Base-by-base conservation (phyloP, 2,888 invertebrate genomes). In the Cryptus viduatorius region DNA sequence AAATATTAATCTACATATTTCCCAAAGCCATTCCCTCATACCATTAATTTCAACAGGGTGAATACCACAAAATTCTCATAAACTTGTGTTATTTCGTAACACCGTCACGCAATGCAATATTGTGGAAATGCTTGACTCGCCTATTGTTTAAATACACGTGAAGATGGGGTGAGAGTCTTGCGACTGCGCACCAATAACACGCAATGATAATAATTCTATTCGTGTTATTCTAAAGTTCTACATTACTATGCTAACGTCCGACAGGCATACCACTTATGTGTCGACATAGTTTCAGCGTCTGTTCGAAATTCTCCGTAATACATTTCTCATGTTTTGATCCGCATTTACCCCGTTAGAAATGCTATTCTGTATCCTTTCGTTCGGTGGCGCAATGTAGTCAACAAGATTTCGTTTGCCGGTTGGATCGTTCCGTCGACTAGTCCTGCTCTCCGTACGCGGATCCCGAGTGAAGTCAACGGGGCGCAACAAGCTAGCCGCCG, bases 401-500 rank as follows among this genome's bases (percentile, higher is more conserved):
- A 76, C 71, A 53, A 77, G 59, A 83, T 75, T 79, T 68, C 73
- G 68, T 73, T 69, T 64, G 64, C 46, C 48, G 79, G 19, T 69
- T n/a, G 31, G 46, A 50, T n/a, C 44, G 64, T 72, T 78, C 24
- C 46, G 71, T 64, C 79, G 69, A 56, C 71, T 16, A 68, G 37
- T 44, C 48, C 67, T 24, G 46, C 44, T 48, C 48, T 31, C 29
- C 42, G 67, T 72, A 59, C 71, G 56, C 72, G 53, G 80, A 72
- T 31, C 67, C 69, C 64, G 77, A 71, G 69, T 10, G 46, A 59
- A 46, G 48, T 7, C 53, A 50, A 37, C 65, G 42, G 48, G 64
- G 79, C 67, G 82, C 69, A 79, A 82, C 82, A 79, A 82, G 75
- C 79, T 77, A 69, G 73, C 61, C 71, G 14, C 68, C 61, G 44